These are phyloP conservation scores for Phataginus tricuspis DNA, from an alignment of 2,797 vertebrate species.

Conservation along the genomic window DNA sequence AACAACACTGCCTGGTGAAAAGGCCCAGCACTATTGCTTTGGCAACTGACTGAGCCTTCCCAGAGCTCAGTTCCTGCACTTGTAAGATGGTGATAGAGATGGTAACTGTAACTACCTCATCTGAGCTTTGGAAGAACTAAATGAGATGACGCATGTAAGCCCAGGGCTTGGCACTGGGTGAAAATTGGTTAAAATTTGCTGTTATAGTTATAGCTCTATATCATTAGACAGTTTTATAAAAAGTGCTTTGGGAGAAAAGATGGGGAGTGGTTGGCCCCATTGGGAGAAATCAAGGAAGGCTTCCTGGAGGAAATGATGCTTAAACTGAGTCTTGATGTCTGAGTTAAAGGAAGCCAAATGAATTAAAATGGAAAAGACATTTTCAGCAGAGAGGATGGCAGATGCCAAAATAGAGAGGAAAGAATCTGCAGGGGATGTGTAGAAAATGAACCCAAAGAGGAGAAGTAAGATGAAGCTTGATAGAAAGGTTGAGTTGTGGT, in stretches of 20 bases:
- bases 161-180: background rate
- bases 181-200: background rate
- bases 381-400: background rate
- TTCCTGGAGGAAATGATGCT: background rate
- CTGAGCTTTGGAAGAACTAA: background rate
- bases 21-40: background rate
- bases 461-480: background rate
- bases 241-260: background rate
- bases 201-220: background rate
- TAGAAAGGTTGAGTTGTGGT: background rate
- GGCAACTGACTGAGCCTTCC: background rate
- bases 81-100: background rate
- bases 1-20: background rate
- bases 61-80: background rate
- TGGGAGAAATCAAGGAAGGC: background rate
- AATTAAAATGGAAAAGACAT: background rate
- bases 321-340: background rate
- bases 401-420: background rate
- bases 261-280: background rate
- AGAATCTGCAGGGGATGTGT: background rate
- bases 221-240: background rate
- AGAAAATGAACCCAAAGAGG: background rate
- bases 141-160: background rate
- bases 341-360: background rate
- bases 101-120: background rate